phyloP scores from a whole-genome alignment of 2,888 invertebrate species.

The Dinocampus coccinellae region DNA sequence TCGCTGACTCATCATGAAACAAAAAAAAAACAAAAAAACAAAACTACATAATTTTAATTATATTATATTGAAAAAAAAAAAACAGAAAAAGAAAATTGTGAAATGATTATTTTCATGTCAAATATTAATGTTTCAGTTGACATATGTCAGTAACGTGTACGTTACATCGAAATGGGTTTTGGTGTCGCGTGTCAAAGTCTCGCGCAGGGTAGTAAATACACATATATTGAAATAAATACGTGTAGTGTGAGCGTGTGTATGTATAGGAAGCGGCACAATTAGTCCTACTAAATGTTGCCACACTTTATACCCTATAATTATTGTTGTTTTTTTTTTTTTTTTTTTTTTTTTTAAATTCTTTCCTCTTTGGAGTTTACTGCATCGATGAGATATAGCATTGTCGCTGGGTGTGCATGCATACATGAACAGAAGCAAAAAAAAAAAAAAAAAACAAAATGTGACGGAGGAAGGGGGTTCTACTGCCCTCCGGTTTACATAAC shows the following conservation, averaged over 20 bases:
- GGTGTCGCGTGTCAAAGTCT: constrained; percentile 58
- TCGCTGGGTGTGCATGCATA: too few relatives aligned
- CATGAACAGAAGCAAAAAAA: constrained; percentile 9
- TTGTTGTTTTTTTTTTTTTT: constrained; percentile 50
- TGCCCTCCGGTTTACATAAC: constrained; percentile 21
- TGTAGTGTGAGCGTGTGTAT: constrained; percentile 20
- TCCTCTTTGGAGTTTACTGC: too few relatives aligned
- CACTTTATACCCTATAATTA: constrained; percentile 51
- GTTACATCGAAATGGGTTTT: constrained; percentile 49
- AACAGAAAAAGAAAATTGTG: background rate
- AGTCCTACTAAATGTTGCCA: constrained; percentile 61
- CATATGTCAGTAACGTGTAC: constrained; percentile 54
- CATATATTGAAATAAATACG: constrained; percentile 43
- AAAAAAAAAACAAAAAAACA: background rate
- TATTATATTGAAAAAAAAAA: too few relatives aligned
- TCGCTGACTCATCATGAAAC: background rate
- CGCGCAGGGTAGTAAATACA: too few relatives aligned
- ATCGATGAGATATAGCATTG: background rate
- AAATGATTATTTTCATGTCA: background rate
- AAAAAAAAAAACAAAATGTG: constrained; percentile 38
- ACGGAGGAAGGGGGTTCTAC: background rate
- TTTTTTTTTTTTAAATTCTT: too few relatives aligned
- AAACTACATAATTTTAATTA: background rate
- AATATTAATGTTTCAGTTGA: constrained; percentile 30
- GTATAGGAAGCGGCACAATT: constrained; percentile 52